Evolutionary conservation across 2,113 vertebrate species (phyloP), one percentile per base, ranked within the genome.

Genomic region (Mola mola): DNA sequence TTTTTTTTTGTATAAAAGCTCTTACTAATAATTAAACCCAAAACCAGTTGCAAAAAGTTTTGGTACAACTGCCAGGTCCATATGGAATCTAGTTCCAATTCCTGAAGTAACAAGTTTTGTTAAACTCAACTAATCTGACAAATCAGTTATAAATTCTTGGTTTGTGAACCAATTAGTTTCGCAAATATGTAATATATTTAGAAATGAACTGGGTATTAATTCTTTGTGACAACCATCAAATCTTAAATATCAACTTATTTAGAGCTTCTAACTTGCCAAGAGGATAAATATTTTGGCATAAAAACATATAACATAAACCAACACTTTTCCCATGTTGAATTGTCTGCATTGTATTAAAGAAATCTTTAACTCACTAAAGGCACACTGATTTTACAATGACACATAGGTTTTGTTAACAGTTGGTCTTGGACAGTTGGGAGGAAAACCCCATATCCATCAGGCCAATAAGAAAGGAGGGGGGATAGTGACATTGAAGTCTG

Each of bases 401-500:
- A 24, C 16, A 4, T n/a, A 3, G n/a, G 15, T 21, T 40, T 34
- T 24, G 20, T 15, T 31, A 20, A 64, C 50, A 33, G 11, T 25
- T 2, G 33, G 59, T 59, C 33, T 20, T 21, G 36, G 57, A 64
- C 73, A 62, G 57, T 71, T 62, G 21, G 44, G 33, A 61, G 72
- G 72, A 84, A 79, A 79, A 51, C 52, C 75, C 72, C 48, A 2
- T 26, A 57, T 44, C 25, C 41, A 53, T 17, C 34, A 44, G 57
- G 52, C 65, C 56, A 43, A 62, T 10, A 43, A 58, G 9, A 40
- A 8, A 6, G 19, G 13, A 3, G 58, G 12, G 29, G 36, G 44
- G 37, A 31, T 4, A 5, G 44, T 36, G 44, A 24, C 53, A 50
- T 25, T 69, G 51, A 58, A 50, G 43, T 49, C 48, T 41, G 46